phyloP scores from a whole-genome alignment of 2,113 vertebrate species.

The Cavia porcellus region DNA sequence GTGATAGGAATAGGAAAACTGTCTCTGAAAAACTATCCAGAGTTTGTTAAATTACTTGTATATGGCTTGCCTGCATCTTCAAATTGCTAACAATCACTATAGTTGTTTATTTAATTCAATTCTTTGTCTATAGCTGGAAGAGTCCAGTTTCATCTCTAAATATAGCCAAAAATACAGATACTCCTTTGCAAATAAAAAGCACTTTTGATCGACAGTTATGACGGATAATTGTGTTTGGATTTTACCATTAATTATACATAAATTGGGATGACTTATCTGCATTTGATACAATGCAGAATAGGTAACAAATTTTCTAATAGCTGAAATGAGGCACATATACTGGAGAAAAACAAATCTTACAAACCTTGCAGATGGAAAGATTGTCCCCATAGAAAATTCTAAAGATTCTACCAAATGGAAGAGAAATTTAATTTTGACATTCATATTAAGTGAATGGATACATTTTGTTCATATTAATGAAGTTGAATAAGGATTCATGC shows the following conservation, averaged over 20 bases:
- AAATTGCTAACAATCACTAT: background rate
- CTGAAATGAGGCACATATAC: background rate
- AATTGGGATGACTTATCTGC: background rate
- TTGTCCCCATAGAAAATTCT: background rate
- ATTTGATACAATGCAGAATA: constrained; percentile 12
- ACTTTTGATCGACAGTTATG: background rate
- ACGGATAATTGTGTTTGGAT: background rate
- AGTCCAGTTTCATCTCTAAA: background rate
- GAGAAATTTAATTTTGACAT: background rate
- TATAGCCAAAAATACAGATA: background rate
- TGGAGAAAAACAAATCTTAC: background rate
- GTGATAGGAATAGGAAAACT: background rate
- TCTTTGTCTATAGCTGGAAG: background rate
- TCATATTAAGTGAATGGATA: too few relatives aligned
- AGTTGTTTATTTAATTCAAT: constrained; percentile 2
- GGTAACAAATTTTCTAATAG: background rate
- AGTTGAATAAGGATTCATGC: background rate
- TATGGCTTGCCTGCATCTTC: background rate
- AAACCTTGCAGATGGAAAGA: background rate
- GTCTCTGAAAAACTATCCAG: background rate
- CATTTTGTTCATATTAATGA: background rate
- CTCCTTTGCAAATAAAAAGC: background rate
- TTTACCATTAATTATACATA: constrained; percentile 27
- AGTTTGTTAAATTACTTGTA: background rate
- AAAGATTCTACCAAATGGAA: background rate